phyloP scores from a whole-genome alignment of 2,113 vertebrate species.

The Bettongia penicillata region DNA sequence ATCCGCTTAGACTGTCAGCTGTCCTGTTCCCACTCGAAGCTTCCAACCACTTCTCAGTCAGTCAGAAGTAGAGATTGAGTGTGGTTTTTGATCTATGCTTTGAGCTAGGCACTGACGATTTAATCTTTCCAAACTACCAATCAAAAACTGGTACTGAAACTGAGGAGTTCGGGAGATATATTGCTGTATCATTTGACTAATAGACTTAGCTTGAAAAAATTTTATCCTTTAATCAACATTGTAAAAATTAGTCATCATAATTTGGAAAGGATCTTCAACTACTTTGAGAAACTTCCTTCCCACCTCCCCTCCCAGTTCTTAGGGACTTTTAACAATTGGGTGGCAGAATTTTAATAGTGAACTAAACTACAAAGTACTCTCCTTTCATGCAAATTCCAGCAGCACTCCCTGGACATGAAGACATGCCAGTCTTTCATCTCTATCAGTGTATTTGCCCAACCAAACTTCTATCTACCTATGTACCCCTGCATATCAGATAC shows the following conservation, averaged over 20 bases:
- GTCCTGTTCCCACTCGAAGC: not conserved
- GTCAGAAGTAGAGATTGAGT: constrained; percentile 29
- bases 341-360: not conserved
- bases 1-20: not conserved
- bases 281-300: not conserved
- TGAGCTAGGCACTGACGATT: not conserved
- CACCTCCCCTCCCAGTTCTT: not conserved
- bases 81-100: not conserved
- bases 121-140: constrained; percentile 26
- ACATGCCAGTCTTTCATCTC: not conserved
- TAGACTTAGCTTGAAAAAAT: not conserved
- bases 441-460: not conserved
- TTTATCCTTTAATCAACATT: not conserved
- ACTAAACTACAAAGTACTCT: not conserved
- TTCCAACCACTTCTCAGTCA: constrained; percentile 11
- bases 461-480: not conserved
- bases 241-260: not conserved
- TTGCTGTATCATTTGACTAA: not conserved
- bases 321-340: not conserved
- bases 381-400: not conserved
- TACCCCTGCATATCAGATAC: not conserved
- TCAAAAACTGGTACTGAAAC: not conserved
- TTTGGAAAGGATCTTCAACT: not conserved
- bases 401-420: not conserved
- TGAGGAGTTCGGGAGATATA: not conserved